Evolutionary conservation across 2,888 invertebrate species (phyloP), one percentile per base, ranked within the genome.

Genomic region (Callimorpha dominula): DNA sequence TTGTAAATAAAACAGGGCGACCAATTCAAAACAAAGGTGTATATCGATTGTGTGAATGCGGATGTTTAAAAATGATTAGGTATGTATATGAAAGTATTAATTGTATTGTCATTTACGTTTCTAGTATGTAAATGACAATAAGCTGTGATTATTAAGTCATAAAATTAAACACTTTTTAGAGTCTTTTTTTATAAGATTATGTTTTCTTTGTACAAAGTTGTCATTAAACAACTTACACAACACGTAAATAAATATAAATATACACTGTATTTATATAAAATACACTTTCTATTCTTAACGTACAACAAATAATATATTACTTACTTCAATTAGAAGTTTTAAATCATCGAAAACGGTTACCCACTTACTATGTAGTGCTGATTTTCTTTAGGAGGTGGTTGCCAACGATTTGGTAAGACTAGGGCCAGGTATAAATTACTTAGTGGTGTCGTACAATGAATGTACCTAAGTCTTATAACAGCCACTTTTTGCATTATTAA

Each of bases 21-120:
- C 76, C 79, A 85, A 89, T 91, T 87, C 90, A 94, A 93, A 93
- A 93, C 92, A 93, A 92, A 93, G 88, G 91, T 92, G 90, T 92
- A 85, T 89, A 93, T 93, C 85, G 94, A 94, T 94, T 93, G 81
- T 85, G 87, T 86, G 89, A 86, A 88, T 87, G 87, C 88, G 88
- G 87, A 87, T 89, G 88, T 87, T 89, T 86, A 81, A 78, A 84
- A 85, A 77, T 76, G 80, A 79, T 83, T 80, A 81, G 86, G 88
- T 88, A 81, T 76, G 85, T 83, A 81, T 72, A 52, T 54, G 6
- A 54, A 60, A 70, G 71, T 78, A 54, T 67, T 74, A 60, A 68
- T 49, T n/a, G 40, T 62, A 11, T 64, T 70, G 43, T 67, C n/a
- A 63, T 49, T 60, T 49, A 68, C 40, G 15, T 68, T 74, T 57